Evolutionary conservation across 2,888 invertebrate genomes (phyloP).

Genomic region (Linnaemya vulpina): DNA sequence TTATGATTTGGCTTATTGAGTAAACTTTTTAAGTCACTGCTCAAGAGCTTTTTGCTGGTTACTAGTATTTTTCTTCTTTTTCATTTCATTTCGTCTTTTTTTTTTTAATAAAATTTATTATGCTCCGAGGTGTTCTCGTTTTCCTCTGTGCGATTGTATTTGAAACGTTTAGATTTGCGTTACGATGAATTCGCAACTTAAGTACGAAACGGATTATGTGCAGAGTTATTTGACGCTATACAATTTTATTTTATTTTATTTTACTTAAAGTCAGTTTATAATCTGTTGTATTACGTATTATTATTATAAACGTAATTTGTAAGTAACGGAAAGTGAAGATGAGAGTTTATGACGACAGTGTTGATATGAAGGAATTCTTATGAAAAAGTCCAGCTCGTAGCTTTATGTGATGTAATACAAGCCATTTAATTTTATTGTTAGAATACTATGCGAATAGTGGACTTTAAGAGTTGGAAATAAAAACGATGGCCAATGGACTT

Average conservation of each 20-base stretch:
- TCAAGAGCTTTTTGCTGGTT: slow-evolving; percentile 17
- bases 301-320: slow-evolving; percentile 13
- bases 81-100: slow-evolving; percentile 41
- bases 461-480: slow-evolving; percentile 11
- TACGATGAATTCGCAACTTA: slow-evolving; percentile 52
- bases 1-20: slow-evolving; percentile 65
- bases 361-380: slow-evolving; percentile 31
- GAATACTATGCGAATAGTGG: slow-evolving; percentile 24
- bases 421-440: slow-evolving; percentile 47
- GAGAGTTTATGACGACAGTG: slow-evolving; percentile 59
- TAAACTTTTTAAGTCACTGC: slow-evolving; percentile 24
- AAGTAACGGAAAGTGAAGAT: slow-evolving; percentile 57
- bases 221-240: slow-evolving; percentile 22
- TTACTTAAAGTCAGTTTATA: slow-evolving; percentile 16
- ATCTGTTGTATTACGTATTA: slow-evolving; percentile 37
- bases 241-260: slow-evolving; percentile 18
- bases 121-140: slow-evolving; percentile 69
- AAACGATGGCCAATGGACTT: slow-evolving; percentile 19
- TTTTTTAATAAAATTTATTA: slow-evolving; percentile 68
- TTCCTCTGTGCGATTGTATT: slow-evolving; percentile 53
- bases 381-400: background rate
- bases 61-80: slow-evolving; percentile 2
- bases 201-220: slow-evolving; percentile 54
- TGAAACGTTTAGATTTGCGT: slow-evolving; percentile 57
- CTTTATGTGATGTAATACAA: slow-evolving; percentile 42